Evolutionary conservation across 2,797 vertebrate species (phyloP).

Genomic region (Cynopterus sphinx): DNA sequence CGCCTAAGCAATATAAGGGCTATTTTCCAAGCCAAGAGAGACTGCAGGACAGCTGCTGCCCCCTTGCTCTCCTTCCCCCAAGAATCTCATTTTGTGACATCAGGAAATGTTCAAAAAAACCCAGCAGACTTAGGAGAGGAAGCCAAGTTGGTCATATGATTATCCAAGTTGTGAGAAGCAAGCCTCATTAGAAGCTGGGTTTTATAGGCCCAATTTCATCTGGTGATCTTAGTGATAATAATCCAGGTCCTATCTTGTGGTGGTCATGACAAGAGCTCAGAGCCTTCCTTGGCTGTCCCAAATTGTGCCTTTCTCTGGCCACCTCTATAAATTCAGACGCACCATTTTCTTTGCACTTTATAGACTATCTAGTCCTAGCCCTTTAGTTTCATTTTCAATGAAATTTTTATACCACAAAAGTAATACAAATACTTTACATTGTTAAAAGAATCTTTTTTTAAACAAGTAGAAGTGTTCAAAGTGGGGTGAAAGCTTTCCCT

Average conservation of each 20-base stretch:
- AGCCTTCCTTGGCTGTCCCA: not conserved
- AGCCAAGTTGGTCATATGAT: not conserved
- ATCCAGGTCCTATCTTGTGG: not conserved
- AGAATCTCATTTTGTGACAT: not conserved
- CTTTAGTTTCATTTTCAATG: not conserved
- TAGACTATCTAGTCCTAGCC: not conserved
- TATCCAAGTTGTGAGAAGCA: not conserved
- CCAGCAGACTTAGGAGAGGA: not conserved
- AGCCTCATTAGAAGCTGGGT: not conserved
- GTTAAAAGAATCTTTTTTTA: not conserved
- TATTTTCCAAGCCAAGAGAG: not conserved
- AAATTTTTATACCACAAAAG: not conserved
- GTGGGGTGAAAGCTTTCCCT: not conserved
- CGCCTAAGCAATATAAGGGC: not conserved
- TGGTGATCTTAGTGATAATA: not conserved
- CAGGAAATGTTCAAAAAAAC: not conserved
- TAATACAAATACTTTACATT: not conserved
- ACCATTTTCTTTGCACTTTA: not conserved
- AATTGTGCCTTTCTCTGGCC: not conserved
- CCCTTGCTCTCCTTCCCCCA: not conserved
- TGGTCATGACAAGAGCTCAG: not conserved
- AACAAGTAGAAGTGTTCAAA: not conserved
- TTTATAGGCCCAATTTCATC: not conserved
- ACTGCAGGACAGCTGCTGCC: not conserved
- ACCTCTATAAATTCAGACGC: not conserved